Base-by-base conservation (phyloP, 1,140 invertebrate genomes). In the Lepidurus packardi region DNA sequence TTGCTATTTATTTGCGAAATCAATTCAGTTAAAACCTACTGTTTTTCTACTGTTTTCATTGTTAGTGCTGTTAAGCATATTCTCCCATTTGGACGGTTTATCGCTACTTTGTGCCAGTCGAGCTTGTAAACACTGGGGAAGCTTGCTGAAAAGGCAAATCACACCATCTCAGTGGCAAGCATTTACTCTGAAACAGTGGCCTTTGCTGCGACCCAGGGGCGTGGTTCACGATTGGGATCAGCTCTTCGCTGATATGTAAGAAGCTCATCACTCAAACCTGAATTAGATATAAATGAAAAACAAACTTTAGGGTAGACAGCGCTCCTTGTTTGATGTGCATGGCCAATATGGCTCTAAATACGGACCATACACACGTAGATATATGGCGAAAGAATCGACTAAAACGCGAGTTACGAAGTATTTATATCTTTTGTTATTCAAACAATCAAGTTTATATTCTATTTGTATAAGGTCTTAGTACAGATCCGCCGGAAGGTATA, bases 401-500 rank as follows among this genome's bases (percentile, higher is more conserved):
- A 8, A 85, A 90, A 6, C 92, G 89, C 73, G 93, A 95, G 85
- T 85, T 92, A 1, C 92, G 91, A 86, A 89, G 90, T 84, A 83
- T 81, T 77, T 78, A 25, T 21, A 77, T 1, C 65, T 34, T 65
- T 74, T 21, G 21, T 34, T 42, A 47, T 34, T 76, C 5, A 41
- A 34, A 13, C 6, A 75, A n/a, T 43, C 2, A 74, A 78, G 11
- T 77, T 25, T 80, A 0, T 43, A 73, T 81, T 78, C 10, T 79
- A 8, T 76, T 53, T 53, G 65, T 45, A 13, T 79, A 1, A 74
- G 83, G 90, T 87, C 85, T 92, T 81, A 87, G 90, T 80, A 90
- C 89, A 77, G 94, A 97, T 84, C 94, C 94, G 34, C 92, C 93
- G 0, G 94, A 97, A 83, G 95, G 95, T 7, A 97, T 97, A 47